A percentile compares a stretch with the other conserved stretches of the same genome.
These are phyloP conservation scores for Lathamus discolor DNA, from an alignment of 2,113 vertebrate species.

Conservation along the genomic window DNA sequence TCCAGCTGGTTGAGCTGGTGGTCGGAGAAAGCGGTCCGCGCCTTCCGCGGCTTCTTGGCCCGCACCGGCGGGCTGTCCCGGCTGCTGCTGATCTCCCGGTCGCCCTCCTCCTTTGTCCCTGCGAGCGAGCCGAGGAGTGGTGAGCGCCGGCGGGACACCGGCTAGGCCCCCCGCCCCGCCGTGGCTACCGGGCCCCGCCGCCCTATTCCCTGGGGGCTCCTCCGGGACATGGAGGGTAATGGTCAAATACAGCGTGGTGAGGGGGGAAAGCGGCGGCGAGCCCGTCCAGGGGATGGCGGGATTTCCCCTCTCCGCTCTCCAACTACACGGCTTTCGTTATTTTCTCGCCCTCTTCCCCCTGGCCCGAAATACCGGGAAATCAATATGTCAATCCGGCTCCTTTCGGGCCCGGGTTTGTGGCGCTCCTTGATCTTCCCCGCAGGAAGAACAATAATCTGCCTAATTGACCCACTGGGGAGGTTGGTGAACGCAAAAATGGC, in stretches of 20 bases:
- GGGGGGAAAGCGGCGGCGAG: not conserved
- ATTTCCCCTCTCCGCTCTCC: constrained; percentile 72
- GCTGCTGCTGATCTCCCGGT: constrained; percentile 96
- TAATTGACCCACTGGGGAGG: constrained; percentile 99
- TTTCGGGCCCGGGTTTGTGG: constrained; percentile 86
- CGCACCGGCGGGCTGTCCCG: constrained; percentile 93
- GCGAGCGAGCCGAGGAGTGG: not conserved
- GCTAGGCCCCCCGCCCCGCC: not conserved
- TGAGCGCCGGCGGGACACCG: not conserved
- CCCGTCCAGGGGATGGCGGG: constrained; percentile 47
- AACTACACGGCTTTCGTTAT: constrained; percentile 59
- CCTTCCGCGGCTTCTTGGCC: constrained; percentile 96
- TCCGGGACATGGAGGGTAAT: not conserved
- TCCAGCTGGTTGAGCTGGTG: constrained; percentile 98
- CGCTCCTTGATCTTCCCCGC: constrained; percentile 90
- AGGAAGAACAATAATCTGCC: constrained; percentile 99
- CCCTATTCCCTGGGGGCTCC: not conserved
- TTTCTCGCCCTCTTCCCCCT: constrained; percentile 64
- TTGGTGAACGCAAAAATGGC: constrained; percentile 80
- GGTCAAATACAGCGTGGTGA: not conserved
- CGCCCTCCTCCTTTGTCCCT: constrained; percentile 95
- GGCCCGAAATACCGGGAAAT: constrained; percentile 77
- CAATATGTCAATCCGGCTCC: constrained; percentile 92
- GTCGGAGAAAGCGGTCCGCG: constrained; percentile 95
- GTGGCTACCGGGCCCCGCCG: not conserved